Base-by-base conservation (phyloP, 2,113 vertebrate species). In the Poecile atricapillus region DNA sequence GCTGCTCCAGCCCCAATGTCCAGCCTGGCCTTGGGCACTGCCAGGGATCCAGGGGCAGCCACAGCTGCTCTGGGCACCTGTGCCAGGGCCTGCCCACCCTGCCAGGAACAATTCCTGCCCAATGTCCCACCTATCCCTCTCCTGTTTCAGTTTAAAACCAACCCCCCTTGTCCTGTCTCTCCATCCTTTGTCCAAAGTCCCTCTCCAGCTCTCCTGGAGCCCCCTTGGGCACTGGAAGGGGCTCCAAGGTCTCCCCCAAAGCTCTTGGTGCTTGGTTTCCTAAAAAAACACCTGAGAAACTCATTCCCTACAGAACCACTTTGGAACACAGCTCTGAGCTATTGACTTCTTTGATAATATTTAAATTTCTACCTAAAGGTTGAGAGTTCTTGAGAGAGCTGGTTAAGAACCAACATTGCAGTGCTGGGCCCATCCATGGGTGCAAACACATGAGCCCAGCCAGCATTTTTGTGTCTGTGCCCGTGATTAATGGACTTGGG, bases 101-200 rank as follows among this genome's bases (percentile, higher is more conserved):
- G 2, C 0, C 39, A 47, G 49, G 16, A n/a, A 5, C 0, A 23
- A 71, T 27, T 70, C 21, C 39, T 62, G 0, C 30, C 79, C 35
- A 28, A 41, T 0, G 15, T 18, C 43, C 43, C 53, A 49, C 2
- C 78, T 1, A 22, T 0, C 23, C 35, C 35, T 28, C n/a, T 33
- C 41, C n/a, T 63, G 4, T 17, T 13, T 13, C 62, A 50, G 8
- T 52, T 46, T n/a, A 3, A 30, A 67, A 13, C 33, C 37, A 5
- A 10, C 3, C 7, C 7, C 23, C 23, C 23, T 9, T 28, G 19
- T 44, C 53, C 87, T 46, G 19, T 52, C 69, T 0, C 47, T 62
- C 22, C 21, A 16, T 0, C 7, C 47, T 35, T 47, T 49, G 12
- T 50, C 27, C 46, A 0, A 5, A 50, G 7, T 20, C 27, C 35